A percentile compares a stretch with the other conserved stretches of the same genome.
phyloP scores from a whole-genome alignment of 2,888 invertebrate species.

The Furcula furcula region DNA sequence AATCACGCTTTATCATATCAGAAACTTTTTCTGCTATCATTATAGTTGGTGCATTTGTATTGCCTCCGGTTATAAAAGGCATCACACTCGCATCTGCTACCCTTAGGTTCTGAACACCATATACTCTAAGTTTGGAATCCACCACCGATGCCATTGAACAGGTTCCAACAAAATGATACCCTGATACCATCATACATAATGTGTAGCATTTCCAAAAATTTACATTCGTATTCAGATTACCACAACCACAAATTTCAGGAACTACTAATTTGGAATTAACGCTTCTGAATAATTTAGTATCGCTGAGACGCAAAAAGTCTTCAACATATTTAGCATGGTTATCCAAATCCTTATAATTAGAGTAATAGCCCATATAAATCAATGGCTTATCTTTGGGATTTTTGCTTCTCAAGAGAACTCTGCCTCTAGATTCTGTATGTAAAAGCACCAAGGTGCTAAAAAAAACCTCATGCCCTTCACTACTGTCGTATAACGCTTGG shows the following conservation, averaged over 20 bases:
- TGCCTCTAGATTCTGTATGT: conserved; percentile 74
- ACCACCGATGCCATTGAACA: conserved; percentile 89
- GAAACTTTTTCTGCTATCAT: conserved; percentile 87
- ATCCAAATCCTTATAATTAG: conserved; percentile 71
- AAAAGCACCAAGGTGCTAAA: conserved; percentile 26
- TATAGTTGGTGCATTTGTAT: conserved; percentile 86
- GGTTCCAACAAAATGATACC: conserved; percentile 86
- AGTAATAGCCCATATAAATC: conserved; percentile 82
- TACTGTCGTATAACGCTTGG: conserved; percentile 19
- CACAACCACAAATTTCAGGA: conserved; percentile 22
- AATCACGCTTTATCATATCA: conserved; percentile 23
- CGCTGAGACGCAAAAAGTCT: conserved; percentile 42
- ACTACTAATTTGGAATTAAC: conserved; percentile 41
- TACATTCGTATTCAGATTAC: conserved; percentile 48
- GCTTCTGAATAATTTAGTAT: conserved; percentile 57
- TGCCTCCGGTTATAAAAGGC: conserved; percentile 84
- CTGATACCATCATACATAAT: conserved; percentile 83
- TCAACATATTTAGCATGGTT: conserved; percentile 54
- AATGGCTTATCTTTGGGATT: conserved; percentile 79
- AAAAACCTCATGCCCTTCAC: conserved; percentile 20
- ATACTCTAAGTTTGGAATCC: conserved; percentile 81
- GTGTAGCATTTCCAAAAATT: conserved; percentile 86
- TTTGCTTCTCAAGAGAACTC: conserved; percentile 70
- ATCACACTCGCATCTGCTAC: conserved; percentile 89
- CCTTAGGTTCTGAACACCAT: conserved; percentile 83